phyloP scores from a whole-genome alignment of 2,113 vertebrate species.

The Varanus komodoensis region DNA sequence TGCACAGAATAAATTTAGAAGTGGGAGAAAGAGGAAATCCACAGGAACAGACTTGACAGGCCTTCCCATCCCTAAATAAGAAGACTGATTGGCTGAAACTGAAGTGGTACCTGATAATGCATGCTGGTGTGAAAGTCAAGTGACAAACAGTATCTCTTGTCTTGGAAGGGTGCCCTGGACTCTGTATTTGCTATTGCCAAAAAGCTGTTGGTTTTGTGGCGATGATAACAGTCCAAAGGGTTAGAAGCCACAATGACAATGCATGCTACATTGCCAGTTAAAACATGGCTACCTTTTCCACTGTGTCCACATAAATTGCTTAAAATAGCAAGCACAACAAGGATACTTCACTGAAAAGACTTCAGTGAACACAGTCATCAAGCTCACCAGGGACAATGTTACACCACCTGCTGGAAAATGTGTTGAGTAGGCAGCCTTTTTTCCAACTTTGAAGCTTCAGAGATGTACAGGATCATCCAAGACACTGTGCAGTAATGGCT shows the following conservation, averaged over 20 bases:
- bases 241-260: background rate
- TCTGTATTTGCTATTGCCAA: background rate
- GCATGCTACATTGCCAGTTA: background rate
- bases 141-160: background rate
- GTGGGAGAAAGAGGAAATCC: too few relatives aligned
- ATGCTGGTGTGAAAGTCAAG: fast-evolving
- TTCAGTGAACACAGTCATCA: background rate
- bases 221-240: slow-evolving; percentile 14
- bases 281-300: background rate
- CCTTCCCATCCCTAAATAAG: too few relatives aligned
- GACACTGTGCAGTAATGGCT: background rate
- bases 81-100: background rate
- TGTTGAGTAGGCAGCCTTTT: background rate
- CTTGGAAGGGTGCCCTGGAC: background rate
- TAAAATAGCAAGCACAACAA: background rate
- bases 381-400: background rate
- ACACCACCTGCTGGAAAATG: background rate
- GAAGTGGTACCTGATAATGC: background rate
- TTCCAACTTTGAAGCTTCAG: background rate
- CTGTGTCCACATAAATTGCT: background rate
- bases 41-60: too few relatives aligned
- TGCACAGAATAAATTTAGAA: too few relatives aligned
- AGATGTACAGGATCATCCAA: background rate
- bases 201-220: background rate
- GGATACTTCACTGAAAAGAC: background rate